A percentile compares a stretch with the other conserved stretches of the same genome.
Conservation (phyloP, 2,797 vertebrate species). For the Halcyon smyrnensis region DNA sequence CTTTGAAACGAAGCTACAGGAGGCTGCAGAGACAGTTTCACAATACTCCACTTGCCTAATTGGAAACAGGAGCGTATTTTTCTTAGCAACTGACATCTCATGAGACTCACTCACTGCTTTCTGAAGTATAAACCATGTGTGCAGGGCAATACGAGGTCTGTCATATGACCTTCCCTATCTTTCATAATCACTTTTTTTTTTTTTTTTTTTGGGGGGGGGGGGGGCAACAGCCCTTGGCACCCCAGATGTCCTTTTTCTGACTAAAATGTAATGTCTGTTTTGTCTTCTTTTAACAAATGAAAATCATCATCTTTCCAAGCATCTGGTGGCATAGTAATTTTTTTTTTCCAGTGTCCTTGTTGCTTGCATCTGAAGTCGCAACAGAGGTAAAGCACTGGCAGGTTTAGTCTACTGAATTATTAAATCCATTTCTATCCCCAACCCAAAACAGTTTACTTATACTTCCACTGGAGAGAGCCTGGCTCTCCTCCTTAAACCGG, state of each 20-base stretch:
- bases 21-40: neutral
- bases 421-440: neutral
- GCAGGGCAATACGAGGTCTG: neutral
- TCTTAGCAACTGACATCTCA: conserved; percentile 32
- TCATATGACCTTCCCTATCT: conserved; percentile 2
- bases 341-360: neutral
- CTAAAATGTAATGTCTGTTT: neutral
- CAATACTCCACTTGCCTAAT: neutral
- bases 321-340: neutral
- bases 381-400: neutral
- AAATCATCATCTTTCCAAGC: neutral
- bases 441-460: neutral
- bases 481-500: neutral
- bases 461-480: neutral
- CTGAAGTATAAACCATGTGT: conserved; percentile 28
- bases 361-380: neutral
- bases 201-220: neutral
- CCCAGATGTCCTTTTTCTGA: conserved; percentile 23
- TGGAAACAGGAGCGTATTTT: conserved; percentile 28
- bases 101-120: neutral
- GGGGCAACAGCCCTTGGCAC: neutral
- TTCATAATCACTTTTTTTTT: neutral
- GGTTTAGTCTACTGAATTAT: neutral
- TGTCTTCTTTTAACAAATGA: conserved; percentile 7
- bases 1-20: neutral